Evolutionary conservation across 1,140 invertebrate genomes (phyloP), one percentile per base, ranked within the genome.

Genomic region (Pinna nobilis): DNA sequence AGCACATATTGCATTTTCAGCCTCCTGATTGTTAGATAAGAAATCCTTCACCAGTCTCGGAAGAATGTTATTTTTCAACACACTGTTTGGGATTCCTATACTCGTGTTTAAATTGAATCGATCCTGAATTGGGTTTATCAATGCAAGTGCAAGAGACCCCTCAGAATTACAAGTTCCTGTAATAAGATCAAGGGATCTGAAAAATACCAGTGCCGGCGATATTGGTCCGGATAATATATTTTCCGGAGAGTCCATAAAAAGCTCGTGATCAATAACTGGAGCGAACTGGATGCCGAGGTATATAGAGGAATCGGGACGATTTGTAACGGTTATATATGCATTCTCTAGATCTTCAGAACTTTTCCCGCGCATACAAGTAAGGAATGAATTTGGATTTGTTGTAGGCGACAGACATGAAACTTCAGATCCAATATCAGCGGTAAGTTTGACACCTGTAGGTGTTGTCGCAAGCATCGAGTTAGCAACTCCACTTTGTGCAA

Each of bases 401-500:
- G 47, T 50, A 23, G 1, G n/a, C 15, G 18, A 32, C 30, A 37
- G n/a, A 23, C 25, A 23, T 23, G 49, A 9, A 37, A 33, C 47
- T n/a, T 20, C 44, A 25, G 53, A 30, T 53, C 30, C 39, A 23
- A 51, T 37, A 23, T 33, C 64, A 39, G 50, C 20, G 28, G 49
- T 50, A 53, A 51, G 23, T 15, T 37, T 2, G 28, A 3, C 28
- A 3, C 35, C 11, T 15, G 64, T 15, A 7, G 20, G 20, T 18
- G 11, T 67, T 20, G 44, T 20, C 33, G 47, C 32, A 15, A 53
- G 37, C 18, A 35, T 25, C 18, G 41, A 35, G 7, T 51, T 67
- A n/a, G 49, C 49, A 67, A 35, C 11, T 15, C 68, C 64, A 57
- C 67, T 74, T 41, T 74, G 44, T 2, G 50, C 32, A 47, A 78